Base-by-base conservation (phyloP, 2,113 vertebrate species). In the Phocoena phocoena region DNA sequence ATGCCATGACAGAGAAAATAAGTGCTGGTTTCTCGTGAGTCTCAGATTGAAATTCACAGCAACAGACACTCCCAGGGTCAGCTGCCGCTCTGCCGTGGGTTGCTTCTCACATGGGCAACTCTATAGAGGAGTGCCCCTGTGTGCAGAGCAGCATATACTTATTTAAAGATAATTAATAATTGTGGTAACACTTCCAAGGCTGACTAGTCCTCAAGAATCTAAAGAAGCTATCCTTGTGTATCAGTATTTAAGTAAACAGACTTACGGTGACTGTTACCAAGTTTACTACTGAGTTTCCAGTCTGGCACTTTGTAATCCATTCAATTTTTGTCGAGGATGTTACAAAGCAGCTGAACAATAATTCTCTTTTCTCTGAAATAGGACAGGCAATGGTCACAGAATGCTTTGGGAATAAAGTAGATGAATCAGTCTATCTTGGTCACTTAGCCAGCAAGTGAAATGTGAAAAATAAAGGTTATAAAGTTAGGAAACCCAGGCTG, bases 321-420 rank as follows among this genome's bases (percentile, higher is more conserved):
- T 97, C 55, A 44, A 18, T 50, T 97, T 97, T 60, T 80, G 41
- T 95, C 71, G 84, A 95, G 9, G 36, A 90, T 50, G 0, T 89
- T 97, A 84, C 31, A 81, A 83, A 55, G 86, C 38, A 88, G 14
- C 71, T 92, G 28, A 77, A 93, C n/a, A 58, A 18, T 90, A 92
- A 95, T 98, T 97, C n/a, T 80, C 26, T 94, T 97, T 97, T 92
- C 68, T 92, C 3, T 95, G 71, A 93, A 90, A 97, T 62, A 93
- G 70, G 80, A 94, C 63, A 62, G 63, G 38, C 79, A 93, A 50
- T 6, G 1, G 47, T 81, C 62, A 70, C 71, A 82, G 70, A 97
- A 96, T 50, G 85, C 85, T 90, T 97, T 77, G 97, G 92, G 92
- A 90, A 70, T 1, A 0, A 73, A 94, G 23, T 41, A 73, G 65